Evolutionary conservation across 2,888 invertebrate genomes (phyloP), one percentile per base, ranked within the genome.

Genomic region (Corythucha ciliata): DNA sequence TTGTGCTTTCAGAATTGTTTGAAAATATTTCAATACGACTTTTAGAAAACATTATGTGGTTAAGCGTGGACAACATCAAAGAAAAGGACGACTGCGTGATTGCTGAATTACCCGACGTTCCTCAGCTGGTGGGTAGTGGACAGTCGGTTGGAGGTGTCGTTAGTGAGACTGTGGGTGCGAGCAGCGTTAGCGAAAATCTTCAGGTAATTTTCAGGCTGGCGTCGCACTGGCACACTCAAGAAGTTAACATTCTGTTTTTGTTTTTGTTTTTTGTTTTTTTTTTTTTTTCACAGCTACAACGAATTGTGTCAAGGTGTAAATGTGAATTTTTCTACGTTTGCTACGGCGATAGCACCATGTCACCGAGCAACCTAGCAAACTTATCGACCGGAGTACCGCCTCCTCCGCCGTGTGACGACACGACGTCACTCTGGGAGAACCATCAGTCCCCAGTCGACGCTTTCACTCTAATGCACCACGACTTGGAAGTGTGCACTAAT

Each of bases 251-350:
- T 10, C 29, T 29, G 29, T 29, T 12, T 29, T 29, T 10, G 29
- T n/a, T 29, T 29, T 34, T 34, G 34, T 34, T 6, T 12, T 4
- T 34, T 34, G n/a, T 34, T 34, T 5, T 34, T 10, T 36, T 36
- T 20, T 59, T 63, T 52, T 67, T 65, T 55, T 69, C 75, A 41
- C 72, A 97, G 76, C 72, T 98, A 18, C 97, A 98, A 73, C 76
- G 98, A 51, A 97, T 98, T 60, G 96, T 97, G 12, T 94, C 94
- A 0, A 52, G 64, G 20, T 64, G 98, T 72, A 89, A 89, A 65
- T 98, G 97, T 71, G 96, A 97, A 73, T 93, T 98, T 71, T 94
- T 92, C 73, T 98, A 93, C 68, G 91, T 89, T 46, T 84, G 86
- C 56, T 94, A 91, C 66, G 93, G 93, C 45, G 89, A 90, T 65